Conservation (phyloP, 2,888 invertebrate species). For the Dicycla oo region DNA sequence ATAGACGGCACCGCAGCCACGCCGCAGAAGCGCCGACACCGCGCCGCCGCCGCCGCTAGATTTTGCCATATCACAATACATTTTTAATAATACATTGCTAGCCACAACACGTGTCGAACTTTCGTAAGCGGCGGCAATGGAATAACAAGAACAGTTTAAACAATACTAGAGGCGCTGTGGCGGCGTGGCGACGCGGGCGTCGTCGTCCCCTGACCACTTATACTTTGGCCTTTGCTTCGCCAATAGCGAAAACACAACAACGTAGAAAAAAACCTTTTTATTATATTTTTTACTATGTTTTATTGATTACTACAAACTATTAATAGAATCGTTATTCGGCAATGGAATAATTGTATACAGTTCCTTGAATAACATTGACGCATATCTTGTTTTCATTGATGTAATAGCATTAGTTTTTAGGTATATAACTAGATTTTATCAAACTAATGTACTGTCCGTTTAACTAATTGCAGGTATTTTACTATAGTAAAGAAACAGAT, state of each 20-base stretch:
- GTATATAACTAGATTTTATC: not conserved
- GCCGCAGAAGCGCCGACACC: too few relatives aligned
- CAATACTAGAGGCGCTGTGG: too few relatives aligned
- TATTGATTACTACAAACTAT: not conserved
- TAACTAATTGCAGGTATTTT: not conserved
- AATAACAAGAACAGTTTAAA: too few relatives aligned
- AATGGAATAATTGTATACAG: not conserved
- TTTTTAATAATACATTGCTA: too few relatives aligned
- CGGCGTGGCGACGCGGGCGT: too few relatives aligned
- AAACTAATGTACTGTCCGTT: not conserved
- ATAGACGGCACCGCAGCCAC: too few relatives aligned
- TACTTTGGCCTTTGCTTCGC: conserved; percentile 3
- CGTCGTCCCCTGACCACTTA: too few relatives aligned
- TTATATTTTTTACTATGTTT: not conserved
- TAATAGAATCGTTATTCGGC: not conserved
- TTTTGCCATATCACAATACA: too few relatives aligned
- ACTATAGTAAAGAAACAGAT: not conserved
- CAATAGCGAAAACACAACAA: not conserved
- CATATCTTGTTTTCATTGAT: not conserved
- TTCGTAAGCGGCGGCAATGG: too few relatives aligned
- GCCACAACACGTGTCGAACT: too few relatives aligned
- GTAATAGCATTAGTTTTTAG: not conserved
- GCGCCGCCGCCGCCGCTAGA: too few relatives aligned
- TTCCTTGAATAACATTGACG: conserved; percentile 5
- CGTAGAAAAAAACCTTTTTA: not conserved